Evolutionary conservation across 2,797 vertebrate genomes (phyloP), one percentile per base, ranked within the genome.

Genomic region (Thalassophryne amazonica): DNA sequence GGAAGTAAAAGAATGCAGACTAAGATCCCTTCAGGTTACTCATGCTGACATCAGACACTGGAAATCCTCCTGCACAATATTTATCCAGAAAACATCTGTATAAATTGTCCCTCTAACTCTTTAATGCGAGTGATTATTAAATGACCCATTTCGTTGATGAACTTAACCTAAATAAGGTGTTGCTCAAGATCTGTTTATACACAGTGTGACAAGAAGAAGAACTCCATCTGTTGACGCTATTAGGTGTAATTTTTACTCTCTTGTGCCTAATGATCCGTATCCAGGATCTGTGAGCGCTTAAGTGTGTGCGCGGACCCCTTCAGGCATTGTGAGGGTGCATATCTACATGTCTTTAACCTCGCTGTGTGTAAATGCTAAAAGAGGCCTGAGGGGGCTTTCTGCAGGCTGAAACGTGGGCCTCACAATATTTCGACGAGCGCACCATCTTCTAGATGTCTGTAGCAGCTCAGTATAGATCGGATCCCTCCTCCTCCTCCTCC

Each of bases 171-270:
- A 89, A 83, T 75, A 84, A 86, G 78, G 73, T 83, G 69, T 81
- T 72, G 68, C 74, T 77, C 68, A 80, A 76, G 73, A 85, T 80
- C 71, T 82, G 76, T 86, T 83, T 82, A 75, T 63, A 80, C 84
- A 76, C 83, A 84, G 81, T 69, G 43, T 76, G 80, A 78, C 58
- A 76, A 80, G 93, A 93, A 92, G 91, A 92, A 93, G 93, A 88
- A 92, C 92, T 94, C 94, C 95, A 95, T 96, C 94, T 96, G 95
- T 94, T 91, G 91, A 94, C 89, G 92, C 93, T 89, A 91, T 95
- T 93, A 86, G 89, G 93, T 93, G 92, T 93, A 92, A 95, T 97
- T 95, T 95, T 91, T 83, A 85, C 83, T 84, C 92, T 93, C 90
- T 86, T 91, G 90, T 93, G 91, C 92, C 91, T 96, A 97, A 98